phyloP scores from a whole-genome alignment of 2,888 invertebrate genomes.

The Leucania comma region DNA sequence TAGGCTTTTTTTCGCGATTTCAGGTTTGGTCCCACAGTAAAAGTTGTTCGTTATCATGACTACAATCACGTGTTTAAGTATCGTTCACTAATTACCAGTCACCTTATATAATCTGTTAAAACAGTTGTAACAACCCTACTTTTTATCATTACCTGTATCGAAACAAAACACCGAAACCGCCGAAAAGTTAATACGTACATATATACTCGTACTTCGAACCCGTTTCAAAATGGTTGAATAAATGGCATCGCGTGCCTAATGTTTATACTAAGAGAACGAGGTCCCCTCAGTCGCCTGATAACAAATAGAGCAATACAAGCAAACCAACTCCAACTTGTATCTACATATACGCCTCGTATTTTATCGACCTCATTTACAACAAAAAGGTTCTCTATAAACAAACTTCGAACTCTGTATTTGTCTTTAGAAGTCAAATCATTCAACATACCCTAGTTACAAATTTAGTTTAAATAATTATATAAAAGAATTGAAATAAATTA shows the following conservation, averaged over 20 bases:
- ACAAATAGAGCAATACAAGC: conserved; percentile 56
- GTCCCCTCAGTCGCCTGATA: conserved; percentile 46
- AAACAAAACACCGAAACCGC: not conserved
- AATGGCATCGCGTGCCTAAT: conserved; percentile 54
- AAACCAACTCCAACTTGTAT: conserved; percentile 46
- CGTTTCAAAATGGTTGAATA: conserved; percentile 37
- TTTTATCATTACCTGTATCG: conserved; percentile 1
- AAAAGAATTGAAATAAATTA: conserved; percentile 17
- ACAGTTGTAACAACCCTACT: not conserved
- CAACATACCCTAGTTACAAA: conserved; percentile 33
- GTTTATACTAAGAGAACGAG: conserved; percentile 50
- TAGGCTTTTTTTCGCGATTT: too few species aligned
- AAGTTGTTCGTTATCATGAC: too few species aligned
- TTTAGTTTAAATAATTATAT: conserved; percentile 32
- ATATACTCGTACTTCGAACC: conserved; percentile 3
- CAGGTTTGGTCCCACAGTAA: too few species aligned
- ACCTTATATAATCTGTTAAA: too few species aligned
- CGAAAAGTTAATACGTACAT: not conserved
- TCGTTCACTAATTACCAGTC: too few species aligned
- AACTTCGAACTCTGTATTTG: conserved; percentile 46
- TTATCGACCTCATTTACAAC: conserved; percentile 47
- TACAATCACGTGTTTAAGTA: too few species aligned
- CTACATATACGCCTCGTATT: conserved; percentile 45
- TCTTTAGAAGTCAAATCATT: conserved; percentile 48
- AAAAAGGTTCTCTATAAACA: conserved; percentile 44